Conservation (phyloP, 2,113 vertebrate species). For the Crotalus horridus region DNA sequence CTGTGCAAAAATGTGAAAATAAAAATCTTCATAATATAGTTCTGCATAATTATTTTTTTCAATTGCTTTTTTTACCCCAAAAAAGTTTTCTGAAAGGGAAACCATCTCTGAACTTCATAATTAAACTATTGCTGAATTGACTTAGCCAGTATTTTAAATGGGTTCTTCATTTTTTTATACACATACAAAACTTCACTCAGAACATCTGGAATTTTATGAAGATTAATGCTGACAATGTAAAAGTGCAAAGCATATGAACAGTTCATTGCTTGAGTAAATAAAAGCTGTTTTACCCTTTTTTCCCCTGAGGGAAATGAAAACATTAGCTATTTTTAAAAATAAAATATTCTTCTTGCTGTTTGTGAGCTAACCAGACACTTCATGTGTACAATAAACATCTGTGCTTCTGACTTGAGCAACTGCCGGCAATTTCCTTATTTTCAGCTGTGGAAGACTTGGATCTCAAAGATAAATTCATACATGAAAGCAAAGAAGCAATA, state of each 20-base stretch:
- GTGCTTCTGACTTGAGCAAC: not conserved
- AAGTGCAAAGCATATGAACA: not conserved
- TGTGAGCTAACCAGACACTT: not conserved
- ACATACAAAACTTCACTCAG: not conserved
- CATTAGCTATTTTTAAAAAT: not conserved
- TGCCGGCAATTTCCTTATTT: not conserved
- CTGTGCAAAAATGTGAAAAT: conserved; percentile 3
- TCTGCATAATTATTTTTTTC: not conserved
- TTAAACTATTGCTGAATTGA: not conserved
- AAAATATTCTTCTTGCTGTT: not conserved
- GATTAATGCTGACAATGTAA: not conserved
- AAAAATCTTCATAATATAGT: not conserved
- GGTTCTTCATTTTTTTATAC: not conserved
- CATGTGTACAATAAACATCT: not conserved
- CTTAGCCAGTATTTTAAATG: not conserved
- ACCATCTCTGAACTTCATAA: not conserved
- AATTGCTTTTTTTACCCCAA: not conserved
- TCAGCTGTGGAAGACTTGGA: not conserved
- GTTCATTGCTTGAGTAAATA: not conserved
- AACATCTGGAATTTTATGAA: not conserved
- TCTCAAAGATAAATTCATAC: conserved; percentile 9
- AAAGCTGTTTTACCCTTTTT: conserved; percentile 5
- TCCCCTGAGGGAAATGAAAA: not conserved
- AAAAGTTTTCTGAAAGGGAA: not conserved
- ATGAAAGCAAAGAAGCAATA: not conserved